Evolutionary conservation across 2,888 invertebrate species (phyloP).

Genomic region (Craniophora ligustri): DNA sequence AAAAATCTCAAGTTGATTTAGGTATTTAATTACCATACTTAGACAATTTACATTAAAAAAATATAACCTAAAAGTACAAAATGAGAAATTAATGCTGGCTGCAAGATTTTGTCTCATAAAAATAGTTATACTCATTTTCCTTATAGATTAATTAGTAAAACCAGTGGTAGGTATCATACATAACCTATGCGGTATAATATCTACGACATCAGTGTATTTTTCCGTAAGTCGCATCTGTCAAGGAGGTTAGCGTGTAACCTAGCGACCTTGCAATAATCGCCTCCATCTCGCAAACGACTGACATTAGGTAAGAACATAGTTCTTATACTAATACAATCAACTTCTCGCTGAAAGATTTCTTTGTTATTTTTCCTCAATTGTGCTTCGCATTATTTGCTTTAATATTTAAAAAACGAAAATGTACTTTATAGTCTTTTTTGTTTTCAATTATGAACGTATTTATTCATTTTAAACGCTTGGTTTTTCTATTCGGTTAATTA

Average conservation of each 20-base stretch:
- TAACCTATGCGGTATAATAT: too few relatives aligned
- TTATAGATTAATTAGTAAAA: background rate
- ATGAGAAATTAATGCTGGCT: too few relatives aligned
- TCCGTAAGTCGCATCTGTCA: slow-evolving; percentile 25
- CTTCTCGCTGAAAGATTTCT: slow-evolving; percentile 19
- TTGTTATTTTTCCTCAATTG: slow-evolving; percentile 39
- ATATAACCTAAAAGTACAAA: too few relatives aligned
- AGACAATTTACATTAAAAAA: too few relatives aligned
- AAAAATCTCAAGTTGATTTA: too few relatives aligned
- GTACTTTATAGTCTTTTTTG: background rate
- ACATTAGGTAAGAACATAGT: slow-evolving; percentile 21
- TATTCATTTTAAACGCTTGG: too few relatives aligned
- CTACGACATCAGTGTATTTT: slow-evolving; percentile 20
- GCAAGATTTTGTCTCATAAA: too few relatives aligned
- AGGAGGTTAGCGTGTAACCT: slow-evolving; percentile 12
- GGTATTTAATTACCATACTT: too few relatives aligned
- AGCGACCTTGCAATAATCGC: slow-evolving; percentile 31
- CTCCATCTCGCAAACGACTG: slow-evolving; percentile 18
- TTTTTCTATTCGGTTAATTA: too few relatives aligned
- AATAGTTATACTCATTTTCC: too few relatives aligned
- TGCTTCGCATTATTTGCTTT: background rate
- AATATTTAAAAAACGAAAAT: slow-evolving; percentile 10
- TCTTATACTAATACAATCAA: slow-evolving; percentile 1
- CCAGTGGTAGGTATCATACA: too few relatives aligned
- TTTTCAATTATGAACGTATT: too few relatives aligned